A percentile compares a stretch with the other conserved stretches of the same genome.
Evolutionary conservation across 2,113 vertebrate species (phyloP).

Genomic region (Rhabdomys dilectus): DNA sequence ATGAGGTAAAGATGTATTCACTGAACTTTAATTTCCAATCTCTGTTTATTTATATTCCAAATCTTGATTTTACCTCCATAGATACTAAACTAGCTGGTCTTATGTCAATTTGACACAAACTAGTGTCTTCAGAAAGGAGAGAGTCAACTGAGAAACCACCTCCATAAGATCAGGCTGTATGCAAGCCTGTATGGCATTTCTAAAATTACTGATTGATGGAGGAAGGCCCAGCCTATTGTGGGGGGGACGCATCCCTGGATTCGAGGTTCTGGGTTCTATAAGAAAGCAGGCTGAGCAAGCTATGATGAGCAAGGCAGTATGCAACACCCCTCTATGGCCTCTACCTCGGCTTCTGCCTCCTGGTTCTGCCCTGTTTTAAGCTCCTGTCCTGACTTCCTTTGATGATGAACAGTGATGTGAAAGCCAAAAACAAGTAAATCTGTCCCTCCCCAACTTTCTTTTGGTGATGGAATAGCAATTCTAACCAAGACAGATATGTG

Average conservation of each 20-base stretch:
- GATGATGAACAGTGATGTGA: neutral
- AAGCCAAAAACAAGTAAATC: neutral
- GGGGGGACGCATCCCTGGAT: neutral
- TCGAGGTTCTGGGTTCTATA: neutral
- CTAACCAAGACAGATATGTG: neutral
- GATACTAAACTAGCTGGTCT: neutral
- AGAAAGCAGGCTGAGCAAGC: neutral
- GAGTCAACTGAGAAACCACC: neutral
- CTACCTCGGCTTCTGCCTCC: neutral
- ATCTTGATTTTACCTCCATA: neutral
- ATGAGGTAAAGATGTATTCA: rapidly evolving
- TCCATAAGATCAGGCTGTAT: neutral
- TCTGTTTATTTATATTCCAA: neutral
- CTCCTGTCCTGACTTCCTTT: neutral
- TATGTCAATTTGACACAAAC: neutral
- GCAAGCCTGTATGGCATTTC: neutral
- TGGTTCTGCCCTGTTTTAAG: neutral
- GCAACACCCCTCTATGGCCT: neutral
- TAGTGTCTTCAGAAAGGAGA: neutral
- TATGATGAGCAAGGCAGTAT: neutral
- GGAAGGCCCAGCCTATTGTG: neutral
- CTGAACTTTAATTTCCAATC: neutral
- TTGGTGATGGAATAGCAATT: neutral
- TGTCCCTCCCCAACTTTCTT: neutral
- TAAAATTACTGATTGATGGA: no score